Evolutionary conservation across 2,113 vertebrate genomes (phyloP), one percentile per base, ranked within the genome.

Genomic region (Osmerus eperlanus): DNA sequence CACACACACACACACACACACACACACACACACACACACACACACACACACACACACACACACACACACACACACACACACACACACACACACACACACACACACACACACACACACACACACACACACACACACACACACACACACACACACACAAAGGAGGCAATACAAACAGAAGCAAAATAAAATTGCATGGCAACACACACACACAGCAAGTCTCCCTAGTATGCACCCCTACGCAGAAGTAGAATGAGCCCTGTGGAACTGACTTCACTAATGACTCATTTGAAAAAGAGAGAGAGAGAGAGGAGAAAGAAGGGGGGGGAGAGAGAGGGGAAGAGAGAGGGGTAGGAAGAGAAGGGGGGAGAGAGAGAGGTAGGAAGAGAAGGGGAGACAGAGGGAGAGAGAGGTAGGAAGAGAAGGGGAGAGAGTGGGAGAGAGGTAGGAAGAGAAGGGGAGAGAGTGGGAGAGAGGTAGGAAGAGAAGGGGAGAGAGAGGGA

Each of bases 181-280:
- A 36, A 36, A 36, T 6, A 36, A 36, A 5, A 36, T 36, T 36
- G 32, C 32, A 36, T 36, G 32, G 32, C 32, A 36, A 68, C 72
- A 60, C 65, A 18, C 18, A 85, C 82, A 82, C 70, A 41, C 21
- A 79, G 16, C 16, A 25, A 70, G 59, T 62, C 79, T 77, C 60
- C 69, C 87, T 85, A 68, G 80, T 82, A 80, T 83, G 71, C 55
- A 75, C 75, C 62, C 59, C 3, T 58, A 79, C 63, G 68, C 73
- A 72, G 61, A 67, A 70, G 63, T 9, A 14, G 73, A 53, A 36
- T 36, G 32, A 18, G 65, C 65, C 18, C 62, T 75, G 47, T 74
- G 70, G 81, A 79, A 85, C 41, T 78, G 71, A 73, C 83, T 73
- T 70, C 55, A 76, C 59, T 73, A 72, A 62, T 41, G 55, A 70